Conservation (phyloP, 2,888 invertebrate species). For the Cyaniris semiargus region DNA sequence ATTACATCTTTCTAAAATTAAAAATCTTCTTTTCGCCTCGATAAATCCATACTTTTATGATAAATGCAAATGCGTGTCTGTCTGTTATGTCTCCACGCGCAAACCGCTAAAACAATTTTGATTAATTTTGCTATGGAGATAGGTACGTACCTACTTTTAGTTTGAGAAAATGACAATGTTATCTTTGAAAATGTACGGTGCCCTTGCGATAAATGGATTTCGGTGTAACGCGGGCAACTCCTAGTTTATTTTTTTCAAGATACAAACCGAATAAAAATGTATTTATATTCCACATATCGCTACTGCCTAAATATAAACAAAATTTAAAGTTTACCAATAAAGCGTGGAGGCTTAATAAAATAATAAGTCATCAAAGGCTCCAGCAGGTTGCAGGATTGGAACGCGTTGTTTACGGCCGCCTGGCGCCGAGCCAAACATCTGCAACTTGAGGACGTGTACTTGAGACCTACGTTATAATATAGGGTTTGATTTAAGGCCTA, state of each 20-base stretch:
- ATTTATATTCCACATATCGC: too few species aligned
- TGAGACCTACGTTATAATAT: slow-evolving; percentile 30
- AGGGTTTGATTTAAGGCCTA: slow-evolving; percentile 28
- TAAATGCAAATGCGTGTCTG: too few species aligned
- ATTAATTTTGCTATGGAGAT: too few species aligned
- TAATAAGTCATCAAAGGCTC: slow-evolving; percentile 28
- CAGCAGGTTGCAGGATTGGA: slow-evolving; percentile 30
- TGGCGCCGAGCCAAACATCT: slow-evolving; percentile 38
- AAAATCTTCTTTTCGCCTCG: too few species aligned
- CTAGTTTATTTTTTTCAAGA: background rate
- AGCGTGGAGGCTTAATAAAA: slow-evolving; percentile 16
- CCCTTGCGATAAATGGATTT: background rate
- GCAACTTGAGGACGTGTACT: slow-evolving; percentile 33
- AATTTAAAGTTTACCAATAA: background rate
- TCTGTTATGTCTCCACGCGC: too few species aligned
- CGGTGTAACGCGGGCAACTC: background rate
- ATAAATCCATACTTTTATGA: too few species aligned
- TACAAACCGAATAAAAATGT: too few species aligned
- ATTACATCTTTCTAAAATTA: too few species aligned
- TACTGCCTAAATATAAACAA: background rate
- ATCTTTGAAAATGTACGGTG: too few species aligned
- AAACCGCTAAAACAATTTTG: too few species aligned
- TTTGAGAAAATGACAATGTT: too few species aligned
- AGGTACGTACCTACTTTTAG: too few species aligned
- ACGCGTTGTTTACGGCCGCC: slow-evolving; percentile 32